Conservation (phyloP, 1,140 invertebrate genomes). For the Neocloeon triangulifer region DNA sequence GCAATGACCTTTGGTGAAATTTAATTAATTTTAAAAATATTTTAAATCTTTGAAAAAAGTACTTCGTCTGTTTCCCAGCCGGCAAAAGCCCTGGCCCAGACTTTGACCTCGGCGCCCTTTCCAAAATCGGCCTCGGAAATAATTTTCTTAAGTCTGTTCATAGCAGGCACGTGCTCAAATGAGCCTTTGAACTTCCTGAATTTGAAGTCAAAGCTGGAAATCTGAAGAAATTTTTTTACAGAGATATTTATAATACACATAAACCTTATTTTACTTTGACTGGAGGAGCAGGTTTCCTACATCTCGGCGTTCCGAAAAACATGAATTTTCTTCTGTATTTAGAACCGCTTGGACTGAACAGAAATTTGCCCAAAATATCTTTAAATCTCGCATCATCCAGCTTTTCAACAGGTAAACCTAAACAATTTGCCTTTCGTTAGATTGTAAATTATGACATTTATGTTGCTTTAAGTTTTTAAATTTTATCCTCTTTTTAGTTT, state of each 20-base stretch:
- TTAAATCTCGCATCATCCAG: constrained; percentile 28
- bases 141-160: constrained; percentile 34
- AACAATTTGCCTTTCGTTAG: no score
- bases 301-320: constrained; percentile 31
- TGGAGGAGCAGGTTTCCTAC: constrained; percentile 27
- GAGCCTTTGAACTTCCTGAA: constrained; percentile 33
- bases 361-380: constrained; percentile 40
- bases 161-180: constrained; percentile 45
- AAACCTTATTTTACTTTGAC: constrained; percentile 20
- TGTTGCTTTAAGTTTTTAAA: no score
- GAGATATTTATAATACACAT: not conserved
- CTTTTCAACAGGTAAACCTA: constrained; percentile 21
- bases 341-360: constrained; percentile 39
- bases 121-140: constrained; percentile 27
- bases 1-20: constrained; percentile 28
- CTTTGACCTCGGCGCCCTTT: constrained; percentile 30
- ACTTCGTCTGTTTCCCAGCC: constrained; percentile 58
- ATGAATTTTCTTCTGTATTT: constrained; percentile 42
- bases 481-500: no score
- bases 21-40: not conserved
- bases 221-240: constrained; percentile 10
- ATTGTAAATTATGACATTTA: no score
- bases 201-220: constrained; percentile 33
- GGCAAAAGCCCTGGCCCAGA: constrained; percentile 44
- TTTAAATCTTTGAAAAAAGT: not conserved